A percentile compares a stretch with the other conserved stretches of the same genome.
phyloP scores from a whole-genome alignment of 2,888 invertebrate genomes.

The Chrysotoxum bicinctum region DNA sequence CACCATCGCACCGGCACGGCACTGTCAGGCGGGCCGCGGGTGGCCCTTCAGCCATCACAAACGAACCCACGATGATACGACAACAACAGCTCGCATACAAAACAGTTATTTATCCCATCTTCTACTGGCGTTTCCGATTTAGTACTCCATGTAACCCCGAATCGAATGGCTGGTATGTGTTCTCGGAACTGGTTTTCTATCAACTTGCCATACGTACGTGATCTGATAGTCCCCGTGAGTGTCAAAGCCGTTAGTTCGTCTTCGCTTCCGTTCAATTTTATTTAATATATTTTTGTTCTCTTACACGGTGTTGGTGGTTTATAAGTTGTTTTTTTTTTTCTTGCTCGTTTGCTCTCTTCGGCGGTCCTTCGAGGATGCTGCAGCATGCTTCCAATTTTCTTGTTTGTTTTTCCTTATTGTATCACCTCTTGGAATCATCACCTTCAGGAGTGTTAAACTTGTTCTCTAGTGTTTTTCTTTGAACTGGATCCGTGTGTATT shows the following conservation, averaged over 20 bases:
- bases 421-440: constrained; percentile 28
- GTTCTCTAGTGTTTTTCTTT: constrained; percentile 26
- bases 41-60: neutral
- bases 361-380: constrained; percentile 36
- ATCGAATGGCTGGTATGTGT: constrained; percentile 56
- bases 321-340: neutral
- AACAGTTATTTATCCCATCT: constrained; percentile 71
- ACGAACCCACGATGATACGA: neutral
- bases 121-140: constrained; percentile 52
- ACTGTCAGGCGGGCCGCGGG: neutral
- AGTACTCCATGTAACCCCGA: constrained; percentile 70
- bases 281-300: neutral
- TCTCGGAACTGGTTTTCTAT: constrained; percentile 30
- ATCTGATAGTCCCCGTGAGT: constrained; percentile 19
- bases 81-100: constrained; percentile 7
- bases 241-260: constrained; percentile 12
- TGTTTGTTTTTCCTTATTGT: constrained; percentile 31
- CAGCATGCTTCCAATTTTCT: constrained; percentile 33
- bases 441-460: constrained; percentile 45
- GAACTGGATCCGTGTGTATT: neutral
- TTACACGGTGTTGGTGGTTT: constrained; percentile 11
- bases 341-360: constrained; percentile 18
- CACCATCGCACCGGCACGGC: constrained; percentile 2
- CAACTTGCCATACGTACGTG: constrained; percentile 36
- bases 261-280: constrained; percentile 44